Evolutionary conservation across 1,140 invertebrate genomes (phyloP), one percentile per base, ranked within the genome.

Genomic region (Brachystomella parvula): DNA sequence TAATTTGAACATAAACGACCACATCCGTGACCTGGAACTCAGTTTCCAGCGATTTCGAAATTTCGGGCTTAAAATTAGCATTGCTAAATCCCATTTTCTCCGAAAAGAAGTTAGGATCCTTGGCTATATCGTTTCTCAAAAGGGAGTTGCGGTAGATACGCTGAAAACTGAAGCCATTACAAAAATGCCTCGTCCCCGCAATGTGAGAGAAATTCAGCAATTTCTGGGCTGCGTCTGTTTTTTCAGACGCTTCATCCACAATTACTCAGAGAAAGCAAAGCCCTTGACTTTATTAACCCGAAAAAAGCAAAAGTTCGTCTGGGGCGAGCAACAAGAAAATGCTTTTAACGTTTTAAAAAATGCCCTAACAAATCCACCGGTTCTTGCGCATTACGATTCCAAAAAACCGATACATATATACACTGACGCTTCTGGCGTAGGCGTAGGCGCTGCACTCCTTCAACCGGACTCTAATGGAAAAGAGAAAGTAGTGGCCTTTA

Each of bases 161-260:
- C 71, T 73, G 6, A 80, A 79, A 70, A 69, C 78, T 0, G 47
- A 68, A 47, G 75, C 73, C 21, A 75, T 80, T n/a, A 47, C 44
- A n/a, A 63, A 75, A 2, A 71, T 77, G 32, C 69, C 69, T 19
- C n/a, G 15, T 49, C 78, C 78, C 32, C 65, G 65, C 63, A 75
- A 75, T 64, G 39, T 73, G 19, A 75, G 73, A 39, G 68, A 76
- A 62, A 28, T 80, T 0, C 68, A 74, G 53, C 63, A 69, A 21
- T 78, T 81, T 67, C 57, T 80, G 1, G 77, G 78, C 2, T 71
- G 79, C 62, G 67, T 76, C 35, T 75, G 76, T 47, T 81, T 78
- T 65, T 76, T 77, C 64, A 44, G 75, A 1, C 71, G 74, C 63
- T 79, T 79, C 70, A 75, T 81, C 21, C 74, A 64, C 63, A 74